A percentile compares a stretch with the other conserved stretches of the same genome.
phyloP scores from a whole-genome alignment of 2,888 invertebrate genomes.

The Rotaria magnacalcarata region DNA sequence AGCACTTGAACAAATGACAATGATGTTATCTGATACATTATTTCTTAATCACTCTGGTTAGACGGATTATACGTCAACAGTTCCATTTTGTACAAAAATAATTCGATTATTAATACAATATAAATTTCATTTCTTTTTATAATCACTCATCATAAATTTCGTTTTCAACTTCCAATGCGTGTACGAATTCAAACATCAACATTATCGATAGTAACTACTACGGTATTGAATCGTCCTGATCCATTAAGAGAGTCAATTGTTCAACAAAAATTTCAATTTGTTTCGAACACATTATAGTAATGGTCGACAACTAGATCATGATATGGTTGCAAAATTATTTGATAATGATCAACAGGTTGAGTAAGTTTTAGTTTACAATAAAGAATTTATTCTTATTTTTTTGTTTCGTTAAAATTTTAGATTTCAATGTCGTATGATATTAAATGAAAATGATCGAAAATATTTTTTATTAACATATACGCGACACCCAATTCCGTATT shows the following conservation, averaged over 20 bases:
- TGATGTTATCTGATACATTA: no score
- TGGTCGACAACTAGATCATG: not conserved
- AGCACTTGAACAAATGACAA: no score
- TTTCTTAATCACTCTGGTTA: not conserved
- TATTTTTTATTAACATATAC: no score
- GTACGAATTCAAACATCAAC: not conserved
- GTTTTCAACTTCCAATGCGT: constrained; percentile 26
- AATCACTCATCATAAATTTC: not conserved
- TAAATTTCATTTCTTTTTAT: not conserved
- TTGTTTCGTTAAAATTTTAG: no score
- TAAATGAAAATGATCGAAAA: no score
- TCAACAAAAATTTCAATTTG: constrained; percentile 27
- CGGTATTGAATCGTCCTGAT: not conserved
- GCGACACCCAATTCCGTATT: no score
- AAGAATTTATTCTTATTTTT: not conserved
- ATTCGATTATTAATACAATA: not conserved
- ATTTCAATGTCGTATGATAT: no score
- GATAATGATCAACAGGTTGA: not conserved
- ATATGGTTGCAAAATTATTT: not conserved
- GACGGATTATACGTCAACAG: not conserved
- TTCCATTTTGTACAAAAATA: not conserved
- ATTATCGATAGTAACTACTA: not conserved
- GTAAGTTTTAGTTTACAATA: not conserved
- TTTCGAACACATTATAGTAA: not conserved
- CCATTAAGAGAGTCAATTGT: not conserved